These are phyloP conservation scores for Hypsopygia costalis DNA, from an alignment of 2,888 invertebrate genomes.

Conservation along the genomic window DNA sequence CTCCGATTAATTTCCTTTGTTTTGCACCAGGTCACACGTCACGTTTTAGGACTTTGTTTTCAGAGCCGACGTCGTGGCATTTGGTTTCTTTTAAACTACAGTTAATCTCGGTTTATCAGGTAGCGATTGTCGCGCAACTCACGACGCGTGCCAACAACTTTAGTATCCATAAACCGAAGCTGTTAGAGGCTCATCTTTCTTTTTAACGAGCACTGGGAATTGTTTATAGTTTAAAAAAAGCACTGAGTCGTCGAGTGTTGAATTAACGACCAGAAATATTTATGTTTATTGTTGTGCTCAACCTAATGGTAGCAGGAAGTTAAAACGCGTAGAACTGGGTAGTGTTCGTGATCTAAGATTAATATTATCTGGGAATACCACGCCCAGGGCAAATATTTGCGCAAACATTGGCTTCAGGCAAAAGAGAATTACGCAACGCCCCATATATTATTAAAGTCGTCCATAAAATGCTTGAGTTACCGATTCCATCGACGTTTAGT, in stretches of 20 bases:
- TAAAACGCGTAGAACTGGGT: conserved; percentile 18
- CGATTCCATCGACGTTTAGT: conserved; percentile 71
- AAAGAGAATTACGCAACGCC: conserved; percentile 65
- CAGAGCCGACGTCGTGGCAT: no score
- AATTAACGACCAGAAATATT: conserved; percentile 64
- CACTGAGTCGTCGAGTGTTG: conserved; percentile 50
- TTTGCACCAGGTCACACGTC: no score
- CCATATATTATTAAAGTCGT: conserved; percentile 70
- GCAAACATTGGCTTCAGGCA: conserved; percentile 47
- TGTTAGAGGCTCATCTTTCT: conserved; percentile 77
- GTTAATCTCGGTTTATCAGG: conserved; percentile 45
- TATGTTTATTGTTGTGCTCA: conserved; percentile 47
- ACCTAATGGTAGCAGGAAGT: conserved; percentile 34
- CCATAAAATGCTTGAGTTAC: conserved; percentile 74
- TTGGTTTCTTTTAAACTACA: conserved; percentile 23
- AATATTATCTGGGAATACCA: background rate
- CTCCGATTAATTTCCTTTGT: no score
- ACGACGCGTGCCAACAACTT: conserved; percentile 67
- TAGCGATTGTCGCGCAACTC: conserved; percentile 46
- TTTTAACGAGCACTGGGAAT: conserved; percentile 71
- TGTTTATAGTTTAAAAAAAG: conserved; percentile 75
- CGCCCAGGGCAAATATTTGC: conserved; percentile 39
- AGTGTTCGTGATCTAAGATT: background rate
- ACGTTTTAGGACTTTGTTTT: no score
- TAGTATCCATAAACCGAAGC: conserved; percentile 73